Evolutionary conservation across 2,113 vertebrate genomes (phyloP).

Genomic region (Raja brachyura): DNA sequence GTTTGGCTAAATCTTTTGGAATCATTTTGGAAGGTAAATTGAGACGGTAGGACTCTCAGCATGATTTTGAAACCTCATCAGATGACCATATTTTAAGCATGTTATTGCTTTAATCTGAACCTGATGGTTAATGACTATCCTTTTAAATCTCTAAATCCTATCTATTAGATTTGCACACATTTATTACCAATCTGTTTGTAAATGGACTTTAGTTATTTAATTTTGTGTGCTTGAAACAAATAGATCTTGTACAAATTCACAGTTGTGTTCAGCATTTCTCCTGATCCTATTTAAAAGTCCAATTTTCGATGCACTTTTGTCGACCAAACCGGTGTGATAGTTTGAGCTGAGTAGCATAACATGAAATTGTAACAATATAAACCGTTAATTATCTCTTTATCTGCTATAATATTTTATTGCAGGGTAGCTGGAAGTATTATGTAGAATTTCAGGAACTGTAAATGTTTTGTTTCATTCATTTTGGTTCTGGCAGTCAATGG

Average conservation of each 20-base stretch:
- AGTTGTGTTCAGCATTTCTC: neutral
- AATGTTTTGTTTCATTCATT: neutral
- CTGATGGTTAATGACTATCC: neutral
- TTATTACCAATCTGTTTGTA: neutral
- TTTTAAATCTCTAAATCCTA: neutral
- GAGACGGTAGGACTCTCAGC: neutral
- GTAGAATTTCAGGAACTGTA: neutral
- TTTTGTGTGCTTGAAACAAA: neutral
- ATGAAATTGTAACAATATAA: neutral
- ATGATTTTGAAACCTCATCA: neutral
- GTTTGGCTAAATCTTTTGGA: neutral
- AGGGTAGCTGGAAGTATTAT: neutral
- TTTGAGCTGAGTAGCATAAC: neutral
- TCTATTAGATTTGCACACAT: neutral
- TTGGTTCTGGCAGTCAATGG: neutral
- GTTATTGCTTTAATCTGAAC: neutral
- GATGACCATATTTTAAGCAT: neutral
- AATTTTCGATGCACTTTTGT: slow-evolving; percentile 2
- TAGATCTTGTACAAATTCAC: neutral
- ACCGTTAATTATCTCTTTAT: neutral
- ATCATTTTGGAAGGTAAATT: neutral
- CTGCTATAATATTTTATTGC: neutral
- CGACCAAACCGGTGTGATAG: neutral
- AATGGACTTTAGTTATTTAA: neutral
- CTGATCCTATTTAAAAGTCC: neutral